phyloP scores from a whole-genome alignment of 2,797 vertebrate species.

The Platyrinchus mystaceus region DNA sequence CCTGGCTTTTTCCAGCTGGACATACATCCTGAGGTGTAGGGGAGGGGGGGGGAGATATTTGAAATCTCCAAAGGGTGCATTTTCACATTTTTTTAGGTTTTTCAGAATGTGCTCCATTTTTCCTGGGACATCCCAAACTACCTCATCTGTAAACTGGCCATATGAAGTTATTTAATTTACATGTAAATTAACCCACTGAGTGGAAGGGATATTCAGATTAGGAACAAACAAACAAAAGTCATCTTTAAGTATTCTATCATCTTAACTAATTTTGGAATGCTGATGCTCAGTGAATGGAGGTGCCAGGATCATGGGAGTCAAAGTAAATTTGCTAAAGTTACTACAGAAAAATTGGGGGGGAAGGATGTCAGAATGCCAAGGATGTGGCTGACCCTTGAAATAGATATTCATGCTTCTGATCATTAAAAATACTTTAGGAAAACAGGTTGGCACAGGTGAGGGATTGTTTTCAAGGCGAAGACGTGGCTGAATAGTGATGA shows the following conservation, averaged over 20 bases:
- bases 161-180: background rate
- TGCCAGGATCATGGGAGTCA: background rate
- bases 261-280: background rate
- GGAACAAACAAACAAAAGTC: background rate
- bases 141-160: background rate
- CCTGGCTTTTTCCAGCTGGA: background rate
- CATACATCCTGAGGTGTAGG: background rate
- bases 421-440: background rate
- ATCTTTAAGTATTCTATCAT: background rate
- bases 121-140: background rate
- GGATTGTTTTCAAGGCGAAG: background rate
- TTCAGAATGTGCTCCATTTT: background rate
- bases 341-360: background rate
- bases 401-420: background rate
- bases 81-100: background rate
- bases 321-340: background rate
- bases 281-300: background rate
- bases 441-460: background rate
- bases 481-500: background rate
- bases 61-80: background rate
- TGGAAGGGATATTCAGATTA: background rate
- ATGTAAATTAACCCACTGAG: background rate
- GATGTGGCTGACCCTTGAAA: background rate
- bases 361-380: background rate
- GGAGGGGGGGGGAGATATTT: rapidly evolving